These are phyloP conservation scores for Zeus faber DNA, from an alignment of 2,113 vertebrate genomes.

Conservation along the genomic window DNA sequence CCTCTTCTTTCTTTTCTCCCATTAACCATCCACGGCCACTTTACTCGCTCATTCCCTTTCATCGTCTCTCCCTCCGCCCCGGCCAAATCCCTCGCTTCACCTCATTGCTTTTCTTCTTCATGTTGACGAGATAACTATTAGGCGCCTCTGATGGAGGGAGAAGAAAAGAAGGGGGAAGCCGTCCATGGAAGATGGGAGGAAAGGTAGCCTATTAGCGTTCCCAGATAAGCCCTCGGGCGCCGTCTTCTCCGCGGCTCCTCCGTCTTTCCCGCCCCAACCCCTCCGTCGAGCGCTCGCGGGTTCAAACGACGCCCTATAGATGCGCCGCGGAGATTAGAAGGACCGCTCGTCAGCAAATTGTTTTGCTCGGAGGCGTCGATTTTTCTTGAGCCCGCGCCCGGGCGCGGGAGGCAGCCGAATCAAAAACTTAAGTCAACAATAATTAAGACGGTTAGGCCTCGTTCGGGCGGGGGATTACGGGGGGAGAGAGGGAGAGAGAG, in stretches of 20 bases:
- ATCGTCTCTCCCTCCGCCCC: neutral
- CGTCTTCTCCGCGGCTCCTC: neutral
- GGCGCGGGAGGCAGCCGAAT: too few species aligned
- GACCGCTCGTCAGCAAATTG: too few species aligned
- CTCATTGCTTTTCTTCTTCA: conserved; percentile 24
- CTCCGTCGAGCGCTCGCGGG: too few species aligned
- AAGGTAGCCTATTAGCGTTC: conserved; percentile 33
- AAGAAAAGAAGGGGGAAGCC: neutral
- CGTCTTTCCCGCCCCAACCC: neutral
- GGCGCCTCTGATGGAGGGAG: conserved; percentile 1
- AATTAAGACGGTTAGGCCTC: too few species aligned
- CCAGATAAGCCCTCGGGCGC: conserved; percentile 43
- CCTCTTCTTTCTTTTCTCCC: conserved; percentile 40
- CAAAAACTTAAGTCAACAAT: too few species aligned
- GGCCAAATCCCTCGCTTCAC: neutral
- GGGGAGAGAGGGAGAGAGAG: too few species aligned
- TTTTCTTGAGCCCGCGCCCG: too few species aligned
- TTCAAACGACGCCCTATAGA: too few species aligned
- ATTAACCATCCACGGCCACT: conserved; percentile 33
- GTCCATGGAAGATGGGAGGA: conserved; percentile 23
- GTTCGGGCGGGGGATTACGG: too few species aligned
- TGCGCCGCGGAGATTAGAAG: too few species aligned
- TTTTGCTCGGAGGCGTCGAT: too few species aligned
- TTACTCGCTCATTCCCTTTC: neutral
- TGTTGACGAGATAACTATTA: conserved; percentile 22